These are phyloP conservation scores for Spisula solida DNA, from an alignment of 2,888 invertebrate species.

Conservation along the genomic window DNA sequence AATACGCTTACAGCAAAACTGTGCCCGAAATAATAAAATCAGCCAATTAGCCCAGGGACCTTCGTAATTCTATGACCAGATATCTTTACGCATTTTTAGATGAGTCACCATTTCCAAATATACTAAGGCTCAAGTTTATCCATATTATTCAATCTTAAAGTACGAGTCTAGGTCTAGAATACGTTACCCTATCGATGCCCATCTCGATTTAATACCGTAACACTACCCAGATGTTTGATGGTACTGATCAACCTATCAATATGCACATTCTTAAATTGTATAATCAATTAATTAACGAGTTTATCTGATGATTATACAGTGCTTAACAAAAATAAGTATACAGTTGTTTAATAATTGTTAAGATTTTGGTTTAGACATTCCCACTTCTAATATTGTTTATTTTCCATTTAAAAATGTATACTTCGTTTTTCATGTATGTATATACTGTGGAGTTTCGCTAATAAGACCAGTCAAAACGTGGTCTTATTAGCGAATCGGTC, in stretches of 20 bases:
- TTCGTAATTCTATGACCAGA: not conserved
- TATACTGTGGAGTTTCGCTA: no score
- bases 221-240: not conserved
- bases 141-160: not conserved
- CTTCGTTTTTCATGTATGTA: no score
- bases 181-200: not conserved
- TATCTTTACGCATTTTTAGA: not conserved
- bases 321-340: no score
- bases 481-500: no score
- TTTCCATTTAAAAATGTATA: no score
- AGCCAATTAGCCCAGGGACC: conserved; percentile 15
- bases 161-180: not conserved
- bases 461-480: no score
- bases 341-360: no score
- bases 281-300: not conserved
- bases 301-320: not conserved
- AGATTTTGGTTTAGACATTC: no score
- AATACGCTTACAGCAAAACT: no score
- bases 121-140: not conserved
- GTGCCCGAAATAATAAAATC: not conserved
- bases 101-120: not conserved
- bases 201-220: not conserved
- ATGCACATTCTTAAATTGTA: not conserved
- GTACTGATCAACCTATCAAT: not conserved
- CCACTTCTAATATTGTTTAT: no score